Conservation (phyloP, 2,113 vertebrate genomes). For the Melanerpes aurifrons region DNA sequence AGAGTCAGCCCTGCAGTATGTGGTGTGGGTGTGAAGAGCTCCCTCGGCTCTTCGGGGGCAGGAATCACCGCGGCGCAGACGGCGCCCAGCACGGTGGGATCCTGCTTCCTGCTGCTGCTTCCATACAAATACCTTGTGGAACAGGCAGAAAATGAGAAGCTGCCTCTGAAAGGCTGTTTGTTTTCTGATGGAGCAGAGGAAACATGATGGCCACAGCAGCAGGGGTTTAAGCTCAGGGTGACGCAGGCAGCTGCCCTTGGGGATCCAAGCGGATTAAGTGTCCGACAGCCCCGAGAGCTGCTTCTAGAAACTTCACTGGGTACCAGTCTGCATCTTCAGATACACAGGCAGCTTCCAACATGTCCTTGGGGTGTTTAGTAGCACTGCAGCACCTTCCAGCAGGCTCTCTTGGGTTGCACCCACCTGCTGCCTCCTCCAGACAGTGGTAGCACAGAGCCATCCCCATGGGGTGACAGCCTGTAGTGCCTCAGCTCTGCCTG, state of each 20-base stretch:
- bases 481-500: fast-evolving
- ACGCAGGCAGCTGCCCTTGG: not conserved
- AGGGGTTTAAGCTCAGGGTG: not conserved
- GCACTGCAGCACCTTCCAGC: not conserved
- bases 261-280: not conserved
- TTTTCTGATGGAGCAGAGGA: not conserved
- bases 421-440: not conserved
- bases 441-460: fast-evolving
- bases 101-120: not conserved
- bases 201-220: fast-evolving
- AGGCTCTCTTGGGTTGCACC: fast-evolving
- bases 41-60: not conserved
- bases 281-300: fast-evolving
- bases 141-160: not conserved
- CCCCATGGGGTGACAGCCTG: fast-evolving
- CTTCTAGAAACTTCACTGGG: not conserved
- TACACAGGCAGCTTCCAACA: not conserved
- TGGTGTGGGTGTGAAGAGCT: not conserved
- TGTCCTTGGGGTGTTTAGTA: fast-evolving
- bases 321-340: not conserved
- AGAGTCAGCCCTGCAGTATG: not conserved
- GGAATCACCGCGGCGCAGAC: fast-evolving
- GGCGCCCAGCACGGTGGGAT: not conserved
- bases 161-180: not conserved
- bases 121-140: not conserved